Evolutionary conservation across 2,797 vertebrate species (phyloP).

Genomic region (Eupleurogrammus muticus): DNA sequence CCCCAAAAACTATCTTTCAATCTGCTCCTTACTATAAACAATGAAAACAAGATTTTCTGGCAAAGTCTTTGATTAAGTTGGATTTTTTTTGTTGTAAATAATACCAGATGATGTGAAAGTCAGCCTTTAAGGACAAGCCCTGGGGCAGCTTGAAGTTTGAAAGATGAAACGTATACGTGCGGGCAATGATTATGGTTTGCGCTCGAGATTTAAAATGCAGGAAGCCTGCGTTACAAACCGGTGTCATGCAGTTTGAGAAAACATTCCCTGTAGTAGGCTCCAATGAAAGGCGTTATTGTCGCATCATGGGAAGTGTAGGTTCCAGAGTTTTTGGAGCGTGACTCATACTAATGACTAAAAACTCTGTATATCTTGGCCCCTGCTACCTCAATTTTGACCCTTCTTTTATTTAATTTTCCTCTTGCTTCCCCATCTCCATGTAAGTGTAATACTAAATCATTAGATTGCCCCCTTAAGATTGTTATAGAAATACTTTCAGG

Average conservation of each 20-base stretch:
- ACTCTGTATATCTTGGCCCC: background rate
- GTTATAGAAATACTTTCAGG: too few relatives aligned
- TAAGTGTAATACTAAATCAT: background rate
- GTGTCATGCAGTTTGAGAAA: background rate
- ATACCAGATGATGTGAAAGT: too few relatives aligned
- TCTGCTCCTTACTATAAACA: background rate
- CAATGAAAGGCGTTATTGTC: background rate
- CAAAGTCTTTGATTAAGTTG: background rate
- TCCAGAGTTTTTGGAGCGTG: background rate
- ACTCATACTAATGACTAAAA: background rate
- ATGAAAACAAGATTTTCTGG: background rate
- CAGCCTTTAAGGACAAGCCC: background rate
- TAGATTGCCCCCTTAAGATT: too few relatives aligned
- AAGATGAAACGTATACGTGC: too few relatives aligned
- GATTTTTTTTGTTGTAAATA: too few relatives aligned
- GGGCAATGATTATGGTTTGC: background rate
- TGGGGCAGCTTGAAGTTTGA: background rate
- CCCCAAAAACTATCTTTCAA: background rate
- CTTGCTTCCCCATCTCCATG: background rate
- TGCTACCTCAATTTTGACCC: background rate
- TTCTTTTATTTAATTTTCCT: background rate
- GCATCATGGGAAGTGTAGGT: conserved; percentile 26
- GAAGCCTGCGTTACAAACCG: background rate
- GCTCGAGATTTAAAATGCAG: background rate
- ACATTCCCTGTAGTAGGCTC: background rate